Percentiles rank a stretch among this genome's conserved stretches.
These are phyloP conservation scores for Ctenosaura bakeri DNA, from an alignment of 2,797 vertebrate species.

Conservation along the genomic window DNA sequence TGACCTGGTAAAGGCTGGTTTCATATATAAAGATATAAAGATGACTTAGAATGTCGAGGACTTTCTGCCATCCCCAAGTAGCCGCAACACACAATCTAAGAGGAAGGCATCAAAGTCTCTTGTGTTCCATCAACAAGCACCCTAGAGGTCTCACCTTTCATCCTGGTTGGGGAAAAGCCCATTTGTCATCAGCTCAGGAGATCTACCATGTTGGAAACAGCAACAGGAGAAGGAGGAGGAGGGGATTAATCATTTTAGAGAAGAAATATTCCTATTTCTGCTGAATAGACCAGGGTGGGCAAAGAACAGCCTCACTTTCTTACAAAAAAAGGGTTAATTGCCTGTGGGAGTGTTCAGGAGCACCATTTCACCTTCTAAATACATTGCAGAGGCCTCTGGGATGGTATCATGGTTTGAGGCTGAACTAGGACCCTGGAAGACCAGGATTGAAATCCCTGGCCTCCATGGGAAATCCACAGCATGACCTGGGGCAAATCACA, in stretches of 20 bases:
- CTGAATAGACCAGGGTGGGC: no score
- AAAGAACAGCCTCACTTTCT: no score
- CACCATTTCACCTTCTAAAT: no score
- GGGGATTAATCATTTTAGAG: no score
- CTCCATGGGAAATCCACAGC: no score
- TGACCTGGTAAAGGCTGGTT: constrained; percentile 13
- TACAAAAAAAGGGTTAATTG: no score
- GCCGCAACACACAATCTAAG: neutral
- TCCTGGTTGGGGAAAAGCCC: neutral
- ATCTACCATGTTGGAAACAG: neutral
- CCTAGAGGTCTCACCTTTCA: neutral
- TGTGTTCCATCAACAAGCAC: neutral
- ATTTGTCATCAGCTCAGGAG: neutral
- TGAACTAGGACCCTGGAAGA: no score
- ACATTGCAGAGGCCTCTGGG: no score
- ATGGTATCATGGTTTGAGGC: no score
- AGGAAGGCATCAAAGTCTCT: neutral
- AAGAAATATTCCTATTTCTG: neutral
- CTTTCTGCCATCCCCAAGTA: neutral
- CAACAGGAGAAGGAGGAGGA: neutral
- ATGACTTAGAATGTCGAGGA: neutral
- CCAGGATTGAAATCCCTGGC: no score
- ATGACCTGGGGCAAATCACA: no score
- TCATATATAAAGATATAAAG: neutral
- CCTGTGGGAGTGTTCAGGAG: no score